Evolutionary conservation across 2,888 invertebrate genomes (phyloP).

Genomic region (Drosophila vallismaia): DNA sequence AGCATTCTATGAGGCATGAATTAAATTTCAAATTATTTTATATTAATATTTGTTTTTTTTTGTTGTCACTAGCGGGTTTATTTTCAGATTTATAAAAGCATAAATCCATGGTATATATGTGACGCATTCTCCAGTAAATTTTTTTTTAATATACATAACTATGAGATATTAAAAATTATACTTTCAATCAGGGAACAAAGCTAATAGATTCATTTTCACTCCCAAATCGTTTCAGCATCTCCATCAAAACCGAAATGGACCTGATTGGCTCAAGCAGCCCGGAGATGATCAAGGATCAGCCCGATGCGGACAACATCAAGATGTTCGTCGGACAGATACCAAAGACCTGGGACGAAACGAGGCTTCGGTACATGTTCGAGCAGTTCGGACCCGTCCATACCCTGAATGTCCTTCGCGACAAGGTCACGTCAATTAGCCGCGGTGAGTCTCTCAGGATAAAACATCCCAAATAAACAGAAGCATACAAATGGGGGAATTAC

Average conservation of each 20-base stretch:
- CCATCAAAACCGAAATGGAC: conserved; percentile 53
- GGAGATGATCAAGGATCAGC: conserved; percentile 87
- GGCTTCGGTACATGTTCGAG: conserved; percentile 96
- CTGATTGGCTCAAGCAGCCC: conserved; percentile 50
- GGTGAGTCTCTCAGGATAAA: conserved; percentile 87
- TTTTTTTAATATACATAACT: too few relatives aligned
- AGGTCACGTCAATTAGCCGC: conserved; percentile 97
- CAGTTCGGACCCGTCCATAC: conserved; percentile 98
- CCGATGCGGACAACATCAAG: conserved; percentile 98
- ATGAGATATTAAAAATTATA: too few relatives aligned
- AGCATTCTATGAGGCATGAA: too few relatives aligned
- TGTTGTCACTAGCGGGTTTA: too few relatives aligned
- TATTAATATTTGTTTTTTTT: too few relatives aligned
- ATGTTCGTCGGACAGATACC: conserved; percentile 99
- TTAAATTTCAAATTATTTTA: too few relatives aligned
- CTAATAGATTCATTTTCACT: neutral
- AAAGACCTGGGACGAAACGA: conserved; percentile 97
- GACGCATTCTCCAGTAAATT: too few relatives aligned
- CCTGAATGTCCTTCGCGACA: conserved; percentile 98
- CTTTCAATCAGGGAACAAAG: neutral
- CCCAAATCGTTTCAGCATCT: conserved; percentile 13
- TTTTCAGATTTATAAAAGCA: too few relatives aligned
- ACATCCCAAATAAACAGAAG: conserved; percentile 15
- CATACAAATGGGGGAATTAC: conserved; percentile 71
- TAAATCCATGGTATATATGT: too few relatives aligned